A percentile compares a stretch with the other conserved stretches of the same genome.
These are phyloP conservation scores for Parazoanthus darwini DNA, from an alignment of 92 coral and sea anemone genomes.

Conservation along the genomic window DNA sequence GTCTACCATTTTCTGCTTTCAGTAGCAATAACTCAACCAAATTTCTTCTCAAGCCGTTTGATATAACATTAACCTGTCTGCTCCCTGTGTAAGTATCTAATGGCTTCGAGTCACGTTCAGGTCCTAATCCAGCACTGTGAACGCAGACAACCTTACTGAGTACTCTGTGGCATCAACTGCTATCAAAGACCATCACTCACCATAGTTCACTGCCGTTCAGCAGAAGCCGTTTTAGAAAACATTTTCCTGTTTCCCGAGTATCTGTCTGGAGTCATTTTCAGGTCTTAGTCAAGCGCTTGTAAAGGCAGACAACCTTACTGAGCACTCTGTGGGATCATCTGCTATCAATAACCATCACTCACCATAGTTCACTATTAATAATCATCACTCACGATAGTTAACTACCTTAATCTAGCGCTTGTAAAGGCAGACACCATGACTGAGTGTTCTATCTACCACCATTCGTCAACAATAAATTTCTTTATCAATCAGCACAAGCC, in stretches of 20 bases:
- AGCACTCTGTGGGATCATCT: conserved; percentile 46
- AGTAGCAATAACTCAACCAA: too few relatives aligned
- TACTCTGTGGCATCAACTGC: neutral
- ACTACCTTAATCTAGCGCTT: neutral
- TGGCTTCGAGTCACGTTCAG: too few relatives aligned
- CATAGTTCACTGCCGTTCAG: neutral
- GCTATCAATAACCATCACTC: too few relatives aligned
- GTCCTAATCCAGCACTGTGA: too few relatives aligned
- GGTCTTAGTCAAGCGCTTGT: conserved; percentile 75
- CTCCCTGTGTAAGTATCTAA: too few relatives aligned
- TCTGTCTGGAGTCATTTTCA: conserved; percentile 41
- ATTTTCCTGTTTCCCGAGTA: conserved; percentile 68
- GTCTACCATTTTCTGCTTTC: too few relatives aligned
- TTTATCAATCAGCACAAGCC: neutral
- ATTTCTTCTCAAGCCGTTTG: too few relatives aligned
- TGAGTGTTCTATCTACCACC: too few relatives aligned
- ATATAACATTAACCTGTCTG: too few relatives aligned
- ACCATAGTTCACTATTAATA: neutral
- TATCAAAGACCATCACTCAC: neutral
- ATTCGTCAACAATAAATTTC: too few relatives aligned
- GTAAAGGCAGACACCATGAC: too few relatives aligned
- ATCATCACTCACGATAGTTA: neutral
- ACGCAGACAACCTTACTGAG: too few relatives aligned
- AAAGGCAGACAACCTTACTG: conserved; percentile 65
- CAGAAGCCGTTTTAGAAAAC: neutral